These are phyloP conservation scores for Lasiurus borealis DNA, from an alignment of 2,113 vertebrate species.

Conservation along the genomic window DNA sequence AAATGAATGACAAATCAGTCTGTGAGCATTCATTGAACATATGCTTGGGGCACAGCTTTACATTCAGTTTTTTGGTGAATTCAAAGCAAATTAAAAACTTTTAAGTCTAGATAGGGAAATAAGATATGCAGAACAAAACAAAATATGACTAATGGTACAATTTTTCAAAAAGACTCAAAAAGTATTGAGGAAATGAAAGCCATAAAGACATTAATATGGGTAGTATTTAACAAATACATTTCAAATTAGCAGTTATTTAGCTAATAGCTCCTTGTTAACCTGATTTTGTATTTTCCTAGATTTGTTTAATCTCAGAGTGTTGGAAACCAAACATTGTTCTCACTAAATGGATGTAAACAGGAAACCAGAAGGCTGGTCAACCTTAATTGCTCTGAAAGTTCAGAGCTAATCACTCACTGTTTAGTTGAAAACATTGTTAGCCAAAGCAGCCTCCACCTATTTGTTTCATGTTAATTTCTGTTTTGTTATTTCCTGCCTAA, in stretches of 20 bases:
- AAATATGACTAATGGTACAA: background rate
- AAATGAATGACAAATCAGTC: background rate
- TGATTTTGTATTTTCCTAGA: background rate
- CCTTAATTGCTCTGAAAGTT: no score
- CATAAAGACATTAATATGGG: background rate
- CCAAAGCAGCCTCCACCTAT: no score
- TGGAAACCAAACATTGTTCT: no score
- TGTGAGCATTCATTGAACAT: background rate
- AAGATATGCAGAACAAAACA: background rate
- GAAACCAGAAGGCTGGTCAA: no score
- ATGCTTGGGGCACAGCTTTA: background rate
- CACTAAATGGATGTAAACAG: no score
- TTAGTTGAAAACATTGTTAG: no score
- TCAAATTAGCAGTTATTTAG: background rate
- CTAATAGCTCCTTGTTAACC: slow-evolving; percentile 18
- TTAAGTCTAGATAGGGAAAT: background rate
- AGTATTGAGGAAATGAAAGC: background rate
- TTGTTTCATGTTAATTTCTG: no score
- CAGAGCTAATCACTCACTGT: no score
- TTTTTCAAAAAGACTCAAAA: background rate
- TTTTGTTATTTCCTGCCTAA: no score
- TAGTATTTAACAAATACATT: background rate
- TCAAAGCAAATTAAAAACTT: background rate
- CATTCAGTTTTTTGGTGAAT: background rate
- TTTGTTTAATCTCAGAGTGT: slow-evolving; percentile 4